A percentile compares a stretch with the other conserved stretches of the same genome.
Evolutionary conservation across 2,888 invertebrate species (phyloP).

Genomic region (Spilarctia lutea): DNA sequence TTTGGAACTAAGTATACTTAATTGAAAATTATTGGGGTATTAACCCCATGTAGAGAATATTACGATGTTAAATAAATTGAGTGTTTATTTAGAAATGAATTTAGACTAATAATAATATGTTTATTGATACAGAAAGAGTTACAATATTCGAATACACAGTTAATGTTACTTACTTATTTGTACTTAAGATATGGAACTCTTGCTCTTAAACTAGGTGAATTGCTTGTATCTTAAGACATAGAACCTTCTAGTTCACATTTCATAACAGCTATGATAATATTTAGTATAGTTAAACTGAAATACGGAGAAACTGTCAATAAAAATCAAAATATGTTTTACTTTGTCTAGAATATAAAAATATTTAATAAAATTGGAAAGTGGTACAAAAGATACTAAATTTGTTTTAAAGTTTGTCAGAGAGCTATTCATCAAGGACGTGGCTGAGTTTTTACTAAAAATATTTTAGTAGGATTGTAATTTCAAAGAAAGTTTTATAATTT

Average conservation of each 20-base stretch:
- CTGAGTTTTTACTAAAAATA: neutral
- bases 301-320: no score
- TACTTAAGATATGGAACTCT: no score
- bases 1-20: neutral
- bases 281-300: no score
- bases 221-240: no score
- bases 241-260: no score
- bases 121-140: no score
- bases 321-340: neutral
- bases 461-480: slow-evolving; percentile 38
- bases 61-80: neutral
- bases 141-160: no score
- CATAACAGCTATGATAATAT: no score
- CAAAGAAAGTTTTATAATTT: slow-evolving; percentile 69
- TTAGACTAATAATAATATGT: neutral
- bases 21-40: neutral
- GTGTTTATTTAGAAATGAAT: no score
- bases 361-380: neutral
- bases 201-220: no score
- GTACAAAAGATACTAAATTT: neutral
- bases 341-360: neutral
- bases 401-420: neutral
- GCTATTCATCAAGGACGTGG: neutral
- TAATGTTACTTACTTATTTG: no score
- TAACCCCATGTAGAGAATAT: neutral